These are phyloP conservation scores for Pseudopipra pipra DNA, from an alignment of 2,113 vertebrate species.

Conservation along the genomic window DNA sequence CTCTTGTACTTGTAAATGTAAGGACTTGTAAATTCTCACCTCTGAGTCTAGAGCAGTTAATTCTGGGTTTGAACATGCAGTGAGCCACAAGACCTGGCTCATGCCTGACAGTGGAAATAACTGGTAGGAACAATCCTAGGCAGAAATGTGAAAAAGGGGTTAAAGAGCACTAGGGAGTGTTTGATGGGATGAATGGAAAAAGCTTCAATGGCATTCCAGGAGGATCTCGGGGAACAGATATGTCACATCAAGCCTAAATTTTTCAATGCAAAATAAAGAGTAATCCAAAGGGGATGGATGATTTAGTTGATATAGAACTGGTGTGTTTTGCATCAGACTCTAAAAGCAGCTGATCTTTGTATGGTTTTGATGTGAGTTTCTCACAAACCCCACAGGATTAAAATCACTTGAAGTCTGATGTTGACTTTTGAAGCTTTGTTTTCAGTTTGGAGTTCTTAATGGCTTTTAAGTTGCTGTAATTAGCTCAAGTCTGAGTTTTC, in stretches of 20 bases:
- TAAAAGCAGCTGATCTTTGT: not conserved
- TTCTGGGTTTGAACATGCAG: not conserved
- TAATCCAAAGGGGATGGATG: not conserved
- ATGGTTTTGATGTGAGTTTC: not conserved
- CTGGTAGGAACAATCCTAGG: not conserved
- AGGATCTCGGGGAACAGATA: not conserved
- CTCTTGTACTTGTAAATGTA: not conserved
- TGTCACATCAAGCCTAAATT: fast-evolving
- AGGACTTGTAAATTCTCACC: not conserved
- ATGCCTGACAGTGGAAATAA: not conserved
- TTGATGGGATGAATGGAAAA: not conserved
- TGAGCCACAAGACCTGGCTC: fast-evolving
- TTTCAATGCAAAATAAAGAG: not conserved
- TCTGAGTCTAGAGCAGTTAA: not conserved
- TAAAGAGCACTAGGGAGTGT: not conserved
- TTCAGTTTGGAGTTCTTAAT: not conserved
- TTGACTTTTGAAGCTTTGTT: not conserved
- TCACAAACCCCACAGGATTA: not conserved
- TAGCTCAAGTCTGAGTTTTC: not conserved
- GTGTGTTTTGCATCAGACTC: not conserved
- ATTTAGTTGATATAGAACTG: not conserved
- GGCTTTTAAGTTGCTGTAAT: not conserved
- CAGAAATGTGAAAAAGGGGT: not conserved
- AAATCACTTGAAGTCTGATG: not conserved
- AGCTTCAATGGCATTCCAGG: not conserved